Conservation (phyloP, 2,888 invertebrate species). For the Bombylius discolor region DNA sequence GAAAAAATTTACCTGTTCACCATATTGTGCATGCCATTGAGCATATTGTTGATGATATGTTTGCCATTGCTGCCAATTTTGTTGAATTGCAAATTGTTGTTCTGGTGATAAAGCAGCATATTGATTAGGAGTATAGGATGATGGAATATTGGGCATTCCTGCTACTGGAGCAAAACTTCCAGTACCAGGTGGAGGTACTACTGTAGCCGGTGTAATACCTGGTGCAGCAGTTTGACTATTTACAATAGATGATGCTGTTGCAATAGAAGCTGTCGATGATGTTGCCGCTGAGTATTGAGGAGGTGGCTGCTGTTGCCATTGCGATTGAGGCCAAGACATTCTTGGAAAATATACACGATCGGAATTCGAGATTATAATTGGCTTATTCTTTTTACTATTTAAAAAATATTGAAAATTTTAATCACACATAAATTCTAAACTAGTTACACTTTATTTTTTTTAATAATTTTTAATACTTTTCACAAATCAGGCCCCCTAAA, state of each 20-base stretch:
- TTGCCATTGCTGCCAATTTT: conserved; percentile 37
- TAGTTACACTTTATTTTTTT: too few species aligned
- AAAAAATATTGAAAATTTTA: too few species aligned
- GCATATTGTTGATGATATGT: conserved; percentile 34
- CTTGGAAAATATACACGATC: too few species aligned
- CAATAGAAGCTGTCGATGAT: not conserved
- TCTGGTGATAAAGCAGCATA: conserved; percentile 32
- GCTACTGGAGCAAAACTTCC: conserved; percentile 2
- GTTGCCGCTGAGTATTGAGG: too few species aligned
- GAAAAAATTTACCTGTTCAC: conserved; percentile 28
- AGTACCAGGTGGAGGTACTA: conserved; percentile 2
- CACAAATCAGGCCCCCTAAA: too few species aligned
- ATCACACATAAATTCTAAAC: too few species aligned
- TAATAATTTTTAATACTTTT: too few species aligned
- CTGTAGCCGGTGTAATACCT: not conserved
- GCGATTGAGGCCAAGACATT: too few species aligned
- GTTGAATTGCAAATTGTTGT: conserved; percentile 33
- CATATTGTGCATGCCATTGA: conserved; percentile 36
- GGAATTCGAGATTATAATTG: too few species aligned
- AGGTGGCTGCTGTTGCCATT: not conserved
- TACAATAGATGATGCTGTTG: too few species aligned
- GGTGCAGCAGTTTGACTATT: not conserved
- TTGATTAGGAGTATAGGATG: conserved; percentile 22
- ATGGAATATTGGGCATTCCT: not conserved
- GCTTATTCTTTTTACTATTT: too few species aligned